phyloP scores from a whole-genome alignment of 2,888 invertebrate species.

The Andricus curvator region DNA sequence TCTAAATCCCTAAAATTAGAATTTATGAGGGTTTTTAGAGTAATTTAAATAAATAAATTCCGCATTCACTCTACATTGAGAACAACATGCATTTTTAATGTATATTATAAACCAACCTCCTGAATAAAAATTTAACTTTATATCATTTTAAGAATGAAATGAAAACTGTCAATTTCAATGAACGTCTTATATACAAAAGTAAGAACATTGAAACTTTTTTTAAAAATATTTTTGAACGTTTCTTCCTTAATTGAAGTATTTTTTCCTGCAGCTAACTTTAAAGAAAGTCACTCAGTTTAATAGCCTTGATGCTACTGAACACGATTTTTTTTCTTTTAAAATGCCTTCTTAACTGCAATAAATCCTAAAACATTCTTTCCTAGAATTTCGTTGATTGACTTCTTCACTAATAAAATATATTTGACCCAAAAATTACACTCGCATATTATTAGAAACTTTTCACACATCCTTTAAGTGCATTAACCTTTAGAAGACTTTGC shows the following conservation, averaged over 20 bases:
- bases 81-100: too few relatives aligned
- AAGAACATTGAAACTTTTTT: background rate
- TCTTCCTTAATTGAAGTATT: background rate
- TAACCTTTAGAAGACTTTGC: background rate
- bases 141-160: too few relatives aligned
- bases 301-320: background rate
- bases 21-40: background rate
- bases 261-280: too few relatives aligned
- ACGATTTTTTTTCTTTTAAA: background rate
- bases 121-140: too few relatives aligned
- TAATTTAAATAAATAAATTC: constrained; percentile 5
- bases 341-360: background rate
- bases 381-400: background rate
- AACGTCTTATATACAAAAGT: background rate
- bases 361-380: background rate
- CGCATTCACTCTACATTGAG: too few relatives aligned
- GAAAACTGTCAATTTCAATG: background rate
- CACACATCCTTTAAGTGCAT: background rate
- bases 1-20: background rate
- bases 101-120: too few relatives aligned
- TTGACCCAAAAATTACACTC: background rate
- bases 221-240: background rate
- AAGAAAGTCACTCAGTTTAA: background rate
- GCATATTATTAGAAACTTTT: background rate
- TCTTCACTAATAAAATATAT: background rate